Base-by-base conservation (phyloP, 2,888 invertebrate species). In the Lepidochitona cinerea region DNA sequence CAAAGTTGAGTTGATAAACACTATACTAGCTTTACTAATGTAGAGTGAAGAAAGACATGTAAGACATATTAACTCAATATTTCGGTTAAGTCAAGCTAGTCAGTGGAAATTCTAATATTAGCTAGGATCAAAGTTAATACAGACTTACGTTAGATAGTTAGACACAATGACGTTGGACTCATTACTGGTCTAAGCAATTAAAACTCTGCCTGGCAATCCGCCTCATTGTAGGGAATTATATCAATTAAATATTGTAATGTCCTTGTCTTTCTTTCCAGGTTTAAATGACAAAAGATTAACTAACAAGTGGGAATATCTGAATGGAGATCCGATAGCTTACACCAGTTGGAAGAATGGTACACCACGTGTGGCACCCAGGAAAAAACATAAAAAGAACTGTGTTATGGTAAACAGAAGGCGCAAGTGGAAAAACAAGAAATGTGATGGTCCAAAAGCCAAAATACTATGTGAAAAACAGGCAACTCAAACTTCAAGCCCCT, bases 341-440 rank as follows among this genome's bases (percentile, higher is more conserved):
- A 82, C 83, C 65, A 85, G 86, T 79, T 89, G 89, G 89, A 78
- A 83, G 68, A 77, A 79, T 18, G 83, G 83, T 14, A 83, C 81
- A 68, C 88, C 88, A 0, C 79, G 86, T 33, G 80, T 81, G 18
- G 80, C 83, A 68, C 65, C 64, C 1, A 75, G 85, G 6, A 81
- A 69, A 36, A 70, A 79, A 6, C 79, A 82, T 71, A 82, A 78
- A 75, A 87, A 87, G 78, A 85, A 85, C 76, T 89, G 89, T 81
- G 88, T 88, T 0, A 80, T 89, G 68, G 88, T 89, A 18, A 84
- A 85, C 68, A 83, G 84, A 68, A 81, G 81, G 49, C 70, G 79
- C 14, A 84, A 85, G 41, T 88, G 87, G 88, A 83, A 84, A 73
- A 88, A 89, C 79, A 87, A 87, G 75, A 81, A 83, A 26, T 89